phyloP scores from a whole-genome alignment of 2,888 invertebrate genomes.

The Eucera pruinosa region DNA sequence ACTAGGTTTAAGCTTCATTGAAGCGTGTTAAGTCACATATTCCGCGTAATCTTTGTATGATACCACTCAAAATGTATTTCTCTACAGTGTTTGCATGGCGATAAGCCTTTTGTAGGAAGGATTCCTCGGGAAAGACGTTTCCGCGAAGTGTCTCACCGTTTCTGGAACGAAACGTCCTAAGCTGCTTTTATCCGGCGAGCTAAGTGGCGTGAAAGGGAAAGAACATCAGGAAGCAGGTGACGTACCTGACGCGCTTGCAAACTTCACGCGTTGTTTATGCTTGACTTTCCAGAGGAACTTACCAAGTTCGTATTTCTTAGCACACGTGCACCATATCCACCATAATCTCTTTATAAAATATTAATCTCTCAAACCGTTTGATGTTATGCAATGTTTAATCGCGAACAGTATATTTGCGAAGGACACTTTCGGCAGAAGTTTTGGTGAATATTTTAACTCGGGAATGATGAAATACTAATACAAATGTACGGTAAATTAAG shows the following conservation, averaged over 20 bases:
- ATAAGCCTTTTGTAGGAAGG: conserved; percentile 48
- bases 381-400: background rate
- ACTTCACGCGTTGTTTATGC: conserved; percentile 34
- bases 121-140: conserved; percentile 23
- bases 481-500: too few species aligned
- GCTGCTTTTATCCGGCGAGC: conserved; percentile 37
- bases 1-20: conserved; percentile 77
- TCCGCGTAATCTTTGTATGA: conserved; percentile 78
- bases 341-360: conserved; percentile 19
- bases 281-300: conserved; percentile 6
- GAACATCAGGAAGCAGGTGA: conserved; percentile 38
- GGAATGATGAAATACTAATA: too few species aligned
- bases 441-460: too few species aligned
- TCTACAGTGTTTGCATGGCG: conserved; percentile 47
- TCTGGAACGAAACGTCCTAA: conserved; percentile 27
- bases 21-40: conserved; percentile 79
- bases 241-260: conserved; percentile 17
- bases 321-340: background rate
- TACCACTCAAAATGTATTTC: conserved; percentile 74
- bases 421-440: too few species aligned
- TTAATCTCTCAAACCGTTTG: conserved; percentile 22
- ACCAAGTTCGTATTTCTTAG: background rate
- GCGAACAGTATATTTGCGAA: too few species aligned
- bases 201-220: conserved; percentile 44
- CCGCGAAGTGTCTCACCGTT: conserved; percentile 25